A percentile compares a stretch with the other conserved stretches of the same genome.
Evolutionary conservation across 1,140 invertebrate genomes (phyloP).

Genomic region (Drosophila saltans): DNA sequence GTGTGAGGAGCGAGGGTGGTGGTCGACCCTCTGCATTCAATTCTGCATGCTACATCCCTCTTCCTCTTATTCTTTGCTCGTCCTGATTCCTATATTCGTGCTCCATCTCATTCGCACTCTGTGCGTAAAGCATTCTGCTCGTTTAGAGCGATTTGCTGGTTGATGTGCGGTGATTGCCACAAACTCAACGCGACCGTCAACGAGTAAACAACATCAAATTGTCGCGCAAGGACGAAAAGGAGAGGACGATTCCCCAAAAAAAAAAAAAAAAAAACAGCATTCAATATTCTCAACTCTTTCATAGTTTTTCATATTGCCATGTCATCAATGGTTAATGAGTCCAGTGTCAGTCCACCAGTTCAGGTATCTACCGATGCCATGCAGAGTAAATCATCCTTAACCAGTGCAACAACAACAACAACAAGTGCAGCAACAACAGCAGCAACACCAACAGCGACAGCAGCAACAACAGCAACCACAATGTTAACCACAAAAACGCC

Average conservation of each 20-base stretch:
- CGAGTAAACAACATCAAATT: constrained; percentile 79
- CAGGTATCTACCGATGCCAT: constrained; percentile 33
- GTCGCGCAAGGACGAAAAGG: constrained; percentile 43
- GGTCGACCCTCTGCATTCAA: constrained; percentile 1
- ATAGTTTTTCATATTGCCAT: constrained; percentile 33
- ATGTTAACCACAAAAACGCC: constrained; percentile 79
- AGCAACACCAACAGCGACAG: constrained; percentile 42
- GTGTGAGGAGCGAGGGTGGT: constrained; percentile 9
- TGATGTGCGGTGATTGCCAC: constrained; percentile 82
- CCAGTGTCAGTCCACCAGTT: constrained; percentile 56
- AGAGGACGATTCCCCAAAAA: background rate
- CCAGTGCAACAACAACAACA: constrained; percentile 58
- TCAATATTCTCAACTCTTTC: background rate
- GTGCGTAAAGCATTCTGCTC: constrained; percentile 35
- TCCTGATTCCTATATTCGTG: background rate
- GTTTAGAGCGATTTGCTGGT: constrained; percentile 81
- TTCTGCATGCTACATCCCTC: constrained; percentile 25
- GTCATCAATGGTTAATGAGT: constrained; percentile 71
- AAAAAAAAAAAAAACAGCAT: background rate
- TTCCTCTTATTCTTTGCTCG: constrained; percentile 20
- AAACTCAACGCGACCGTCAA: constrained; percentile 83
- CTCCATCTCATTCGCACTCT: constrained; percentile 31
- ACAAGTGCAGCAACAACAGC: constrained; percentile 28
- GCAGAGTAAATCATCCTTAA: constrained; percentile 32
- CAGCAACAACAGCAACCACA: constrained; percentile 53